These are phyloP conservation scores for Urocyon cinereoargenteus DNA, from an alignment of 2,797 vertebrate species.

Conservation along the genomic window DNA sequence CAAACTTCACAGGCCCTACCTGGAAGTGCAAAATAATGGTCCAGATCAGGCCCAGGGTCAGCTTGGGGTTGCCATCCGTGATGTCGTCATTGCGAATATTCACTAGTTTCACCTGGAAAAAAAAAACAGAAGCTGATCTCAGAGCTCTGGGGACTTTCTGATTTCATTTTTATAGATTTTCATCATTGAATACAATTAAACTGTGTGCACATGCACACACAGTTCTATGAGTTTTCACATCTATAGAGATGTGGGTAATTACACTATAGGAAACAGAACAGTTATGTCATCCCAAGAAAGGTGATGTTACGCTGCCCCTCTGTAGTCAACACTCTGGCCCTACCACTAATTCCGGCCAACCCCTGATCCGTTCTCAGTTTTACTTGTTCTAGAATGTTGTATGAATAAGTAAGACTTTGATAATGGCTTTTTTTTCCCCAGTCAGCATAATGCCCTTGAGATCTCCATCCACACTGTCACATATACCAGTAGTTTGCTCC, in stretches of 20 bases:
- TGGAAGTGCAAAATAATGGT: conserved; percentile 99
- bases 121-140: conserved; percentile 38
- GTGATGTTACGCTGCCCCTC: neutral
- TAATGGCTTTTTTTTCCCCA: neutral
- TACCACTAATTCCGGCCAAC: neutral
- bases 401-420: neutral
- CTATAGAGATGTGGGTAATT: neutral
- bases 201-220: accelerated
- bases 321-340: neutral
- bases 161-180: conserved; percentile 59
- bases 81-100: conserved; percentile 99
- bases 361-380: neutral
- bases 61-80: conserved; percentile 98
- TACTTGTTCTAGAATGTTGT: neutral
- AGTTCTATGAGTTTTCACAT: conserved; percentile 18
- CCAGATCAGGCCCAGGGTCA: conserved; percentile 99
- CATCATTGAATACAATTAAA: neutral
- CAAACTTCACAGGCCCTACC: conserved; percentile 86
- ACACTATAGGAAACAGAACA: neutral
- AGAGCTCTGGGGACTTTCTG: conserved; percentile 37
- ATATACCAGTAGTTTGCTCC: neutral
- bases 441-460: neutral
- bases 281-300: neutral
- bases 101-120: conserved; percentile 96
- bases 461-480: neutral